These are phyloP conservation scores for Acrossocheilus fasciatus DNA, from an alignment of 2,797 vertebrate species.

Conservation along the genomic window DNA sequence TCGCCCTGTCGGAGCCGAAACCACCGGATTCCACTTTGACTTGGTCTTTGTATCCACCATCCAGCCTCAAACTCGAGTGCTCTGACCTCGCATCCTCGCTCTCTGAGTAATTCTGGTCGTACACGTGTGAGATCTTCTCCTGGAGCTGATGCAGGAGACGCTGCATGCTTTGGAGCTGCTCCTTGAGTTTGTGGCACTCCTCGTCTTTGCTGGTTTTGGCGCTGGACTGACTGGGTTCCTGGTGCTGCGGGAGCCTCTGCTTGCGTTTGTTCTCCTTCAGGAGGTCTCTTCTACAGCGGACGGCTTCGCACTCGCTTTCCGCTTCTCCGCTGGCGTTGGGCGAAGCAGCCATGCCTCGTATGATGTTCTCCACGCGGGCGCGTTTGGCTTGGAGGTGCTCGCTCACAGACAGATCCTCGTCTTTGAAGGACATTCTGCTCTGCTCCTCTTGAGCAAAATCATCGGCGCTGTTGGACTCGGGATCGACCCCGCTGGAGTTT, in stretches of 20 bases:
- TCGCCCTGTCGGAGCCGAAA: conserved; percentile 69
- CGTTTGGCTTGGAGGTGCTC: conserved; percentile 88
- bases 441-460: conserved; percentile 76
- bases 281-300: conserved; percentile 58
- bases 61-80: not conserved
- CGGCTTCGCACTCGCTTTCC: conserved; percentile 51
- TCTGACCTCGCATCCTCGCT: conserved; percentile 55
- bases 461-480: conserved; percentile 68
- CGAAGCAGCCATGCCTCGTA: conserved; percentile 87
- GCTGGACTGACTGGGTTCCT: conserved; percentile 68
- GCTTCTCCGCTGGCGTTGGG: conserved; percentile 68
- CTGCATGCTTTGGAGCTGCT: conserved; percentile 89
- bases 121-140: conserved; percentile 84
- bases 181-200: conserved; percentile 84
- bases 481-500: conserved; percentile 67
- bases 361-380: conserved; percentile 93
- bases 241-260: conserved; percentile 83
- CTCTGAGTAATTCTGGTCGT: conserved; percentile 73
- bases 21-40: conserved; percentile 57
- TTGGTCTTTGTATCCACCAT: conserved; percentile 61
- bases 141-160: conserved; percentile 86
- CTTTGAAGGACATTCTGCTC: conserved; percentile 57
- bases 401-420: conserved; percentile 71
- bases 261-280: conserved; percentile 87
- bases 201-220: conserved; percentile 70